Conservation (phyloP, 2,888 invertebrate species). For the Drosophila kanekoi region DNA sequence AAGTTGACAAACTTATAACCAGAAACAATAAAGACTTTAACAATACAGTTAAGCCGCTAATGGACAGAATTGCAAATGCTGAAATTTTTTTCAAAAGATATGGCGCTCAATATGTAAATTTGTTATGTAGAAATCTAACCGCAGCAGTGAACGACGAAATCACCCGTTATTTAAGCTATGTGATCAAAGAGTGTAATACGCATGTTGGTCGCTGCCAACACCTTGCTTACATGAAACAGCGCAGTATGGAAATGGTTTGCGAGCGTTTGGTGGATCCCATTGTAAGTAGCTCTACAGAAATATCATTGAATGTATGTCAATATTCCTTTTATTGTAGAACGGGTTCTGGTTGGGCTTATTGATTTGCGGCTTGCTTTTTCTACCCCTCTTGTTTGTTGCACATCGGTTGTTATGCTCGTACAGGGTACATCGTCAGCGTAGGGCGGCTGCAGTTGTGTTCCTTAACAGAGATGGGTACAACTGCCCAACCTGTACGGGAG, state of each 20-base stretch:
- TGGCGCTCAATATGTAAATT: not conserved
- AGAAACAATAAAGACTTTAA: not conserved
- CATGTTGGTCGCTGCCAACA: not conserved
- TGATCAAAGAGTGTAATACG: not conserved
- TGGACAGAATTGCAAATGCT: not conserved
- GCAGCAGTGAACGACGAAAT: not conserved
- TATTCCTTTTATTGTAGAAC: not conserved
- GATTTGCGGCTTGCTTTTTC: not conserved
- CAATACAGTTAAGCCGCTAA: not conserved
- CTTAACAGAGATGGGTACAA: not conserved
- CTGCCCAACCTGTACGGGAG: not conserved
- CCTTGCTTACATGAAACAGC: not conserved
- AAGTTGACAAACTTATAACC: constrained; percentile 2
- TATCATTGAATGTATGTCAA: not conserved
- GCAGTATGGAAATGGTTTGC: not conserved
- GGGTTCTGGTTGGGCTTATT: constrained; percentile 13
- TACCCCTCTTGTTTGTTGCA: constrained; percentile 6
- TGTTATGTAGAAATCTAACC: not conserved
- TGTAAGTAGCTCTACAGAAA: not conserved
- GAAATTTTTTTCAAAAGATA: not conserved
- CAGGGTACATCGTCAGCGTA: not conserved
- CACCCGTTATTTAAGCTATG: not conserved
- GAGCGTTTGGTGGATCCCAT: constrained; percentile 4
- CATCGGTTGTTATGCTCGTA: constrained; percentile 6
- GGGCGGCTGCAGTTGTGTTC: not conserved